Evolutionary conservation across 2,113 vertebrate genomes (phyloP), one percentile per base, ranked within the genome.

Genomic region (Conger conger): DNA sequence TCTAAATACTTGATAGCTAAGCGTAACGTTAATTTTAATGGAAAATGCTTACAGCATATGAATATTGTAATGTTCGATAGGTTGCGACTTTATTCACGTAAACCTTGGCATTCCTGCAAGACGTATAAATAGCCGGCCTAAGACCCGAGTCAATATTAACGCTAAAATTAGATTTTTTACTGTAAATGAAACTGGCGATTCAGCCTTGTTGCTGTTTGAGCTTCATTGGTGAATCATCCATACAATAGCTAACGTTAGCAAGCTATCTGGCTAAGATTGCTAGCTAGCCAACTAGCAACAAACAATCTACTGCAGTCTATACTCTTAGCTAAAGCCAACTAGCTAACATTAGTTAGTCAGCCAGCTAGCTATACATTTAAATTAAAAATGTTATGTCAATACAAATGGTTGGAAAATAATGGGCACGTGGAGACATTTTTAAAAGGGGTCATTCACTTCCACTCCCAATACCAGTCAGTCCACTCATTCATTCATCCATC

Each of bases 401-500:
- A 16, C 3, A 3, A 18, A 27, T 27, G 57, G 57, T 63, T 23
- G 20, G 23, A 18, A 3, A 23, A 63, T 63, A 63, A 23, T 7
- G 23, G 20, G 18, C 57, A 27, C 33, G 11, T 1, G 27, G 11
- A 13, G 9, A 30, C 5, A 2, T 7, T 73, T 73, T n/a, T 33
- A 73, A 6, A 73, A 6, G 18, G 78, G 23, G 78, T 9, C 18
- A 79, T 79, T 27, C 78, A 79, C 37, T 36, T 23, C 33, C 78
- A 73, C 68, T 73, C n/a, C 68, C 68, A n/a, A 27, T 27, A 30
- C 4, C 42, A 50, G 23, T 76, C 18, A 35, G 63, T 35, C 38
- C 82, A 33, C 33, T 27, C n/a, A 33, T 50, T 57, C 83, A 79
- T 80, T 80, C 83, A 84, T 84, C 42, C 68, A 83, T 53, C 53